These are phyloP conservation scores for Alloscopus bannaensis DNA, from an alignment of 2,888 invertebrate species.

Conservation along the genomic window DNA sequence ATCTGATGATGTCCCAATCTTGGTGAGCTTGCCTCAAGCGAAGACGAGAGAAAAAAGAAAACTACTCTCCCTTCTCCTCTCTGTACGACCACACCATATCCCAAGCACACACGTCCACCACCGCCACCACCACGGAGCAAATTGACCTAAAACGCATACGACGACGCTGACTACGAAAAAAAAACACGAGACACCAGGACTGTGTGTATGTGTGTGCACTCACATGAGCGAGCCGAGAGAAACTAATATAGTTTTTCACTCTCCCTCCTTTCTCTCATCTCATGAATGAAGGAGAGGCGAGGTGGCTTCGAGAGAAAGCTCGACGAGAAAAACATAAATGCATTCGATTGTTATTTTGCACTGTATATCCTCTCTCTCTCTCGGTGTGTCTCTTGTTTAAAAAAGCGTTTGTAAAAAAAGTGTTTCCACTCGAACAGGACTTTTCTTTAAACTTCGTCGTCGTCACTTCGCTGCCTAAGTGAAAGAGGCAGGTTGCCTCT, in stretches of 20 bases:
- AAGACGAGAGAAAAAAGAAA: too few relatives aligned
- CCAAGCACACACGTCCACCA: too few relatives aligned
- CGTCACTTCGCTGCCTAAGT: slow-evolving; percentile 31
- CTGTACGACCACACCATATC: too few relatives aligned
- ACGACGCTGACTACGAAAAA: too few relatives aligned
- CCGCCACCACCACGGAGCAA: slow-evolving; percentile 10
- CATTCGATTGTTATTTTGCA: slow-evolving; percentile 31
- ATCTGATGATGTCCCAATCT: too few relatives aligned
- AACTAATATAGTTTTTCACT: slow-evolving; percentile 46
- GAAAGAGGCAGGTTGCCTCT: slow-evolving; percentile 55
- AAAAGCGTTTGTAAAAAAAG: too few relatives aligned
- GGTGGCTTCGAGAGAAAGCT: slow-evolving; percentile 34
- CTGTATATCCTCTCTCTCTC: slow-evolving; percentile 7
- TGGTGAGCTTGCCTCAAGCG: too few relatives aligned
- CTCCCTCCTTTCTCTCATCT: slow-evolving; percentile 28
- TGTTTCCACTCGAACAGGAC: neutral
- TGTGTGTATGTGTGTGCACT: too few relatives aligned
- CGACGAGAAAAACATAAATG: slow-evolving; percentile 10
- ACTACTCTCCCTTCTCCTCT: too few relatives aligned
- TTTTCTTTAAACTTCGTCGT: slow-evolving; percentile 18
- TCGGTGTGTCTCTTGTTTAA: too few relatives aligned
- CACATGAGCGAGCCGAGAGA: neutral
- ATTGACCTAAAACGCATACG: too few relatives aligned
- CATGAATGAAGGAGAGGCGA: slow-evolving; percentile 43
- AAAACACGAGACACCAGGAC: too few relatives aligned